These are phyloP conservation scores for Biston stratarius DNA, from an alignment of 2,888 invertebrate genomes.

Conservation along the genomic window DNA sequence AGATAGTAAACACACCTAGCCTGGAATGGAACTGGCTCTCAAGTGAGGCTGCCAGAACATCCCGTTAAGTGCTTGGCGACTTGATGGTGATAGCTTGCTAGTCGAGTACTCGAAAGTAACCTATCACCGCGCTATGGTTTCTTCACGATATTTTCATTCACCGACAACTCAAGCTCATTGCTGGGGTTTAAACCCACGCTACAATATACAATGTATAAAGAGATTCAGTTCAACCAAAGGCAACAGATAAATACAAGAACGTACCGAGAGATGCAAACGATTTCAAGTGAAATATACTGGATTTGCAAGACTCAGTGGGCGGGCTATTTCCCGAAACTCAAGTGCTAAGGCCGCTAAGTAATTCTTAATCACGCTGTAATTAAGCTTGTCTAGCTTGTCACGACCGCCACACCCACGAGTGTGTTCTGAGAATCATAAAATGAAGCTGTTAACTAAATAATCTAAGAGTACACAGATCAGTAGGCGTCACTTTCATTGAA, in stretches of 20 bases:
- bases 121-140: too few species aligned
- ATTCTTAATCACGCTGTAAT: constrained; percentile 4
- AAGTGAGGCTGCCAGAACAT: too few species aligned
- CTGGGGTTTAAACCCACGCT: too few species aligned
- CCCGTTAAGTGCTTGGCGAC: too few species aligned
- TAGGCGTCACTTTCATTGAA: constrained; percentile 29
- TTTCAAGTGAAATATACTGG: constrained; percentile 1
- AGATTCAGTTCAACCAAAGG: neutral
- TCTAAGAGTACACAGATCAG: constrained; percentile 10
- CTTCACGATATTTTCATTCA: too few species aligned
- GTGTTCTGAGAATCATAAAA: constrained; percentile 10
- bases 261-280: constrained; percentile 11
- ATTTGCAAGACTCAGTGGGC: constrained; percentile 1
- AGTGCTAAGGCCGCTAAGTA: constrained; percentile 1
- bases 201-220: neutral
- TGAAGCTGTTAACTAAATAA: constrained; percentile 18
- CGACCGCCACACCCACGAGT: constrained; percentile 2
- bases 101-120: too few species aligned
- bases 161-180: too few species aligned
- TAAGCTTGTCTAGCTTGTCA: constrained; percentile 14
- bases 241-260: neutral
- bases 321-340: constrained; percentile 16
- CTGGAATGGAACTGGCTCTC: too few species aligned
- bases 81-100: too few species aligned
- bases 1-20: too few species aligned